These are phyloP conservation scores for Napeogenes sylphis DNA, from an alignment of 2,888 invertebrate species.

Conservation along the genomic window DNA sequence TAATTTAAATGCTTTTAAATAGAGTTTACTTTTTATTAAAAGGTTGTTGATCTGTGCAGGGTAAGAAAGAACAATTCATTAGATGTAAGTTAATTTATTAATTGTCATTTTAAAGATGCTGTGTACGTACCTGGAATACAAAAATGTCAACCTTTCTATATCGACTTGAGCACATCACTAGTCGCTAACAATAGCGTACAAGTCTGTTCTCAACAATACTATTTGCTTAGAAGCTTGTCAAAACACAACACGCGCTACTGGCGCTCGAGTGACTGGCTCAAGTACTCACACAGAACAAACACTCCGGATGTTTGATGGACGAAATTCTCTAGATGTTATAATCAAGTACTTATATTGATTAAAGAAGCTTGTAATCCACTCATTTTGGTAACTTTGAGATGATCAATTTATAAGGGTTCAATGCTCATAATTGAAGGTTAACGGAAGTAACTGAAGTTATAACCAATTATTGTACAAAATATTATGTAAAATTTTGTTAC, in stretches of 20 bases:
- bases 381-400: not conserved
- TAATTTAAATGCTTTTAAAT: too few species aligned
- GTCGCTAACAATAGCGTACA: slow-evolving; percentile 48
- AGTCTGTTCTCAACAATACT: slow-evolving; percentile 47
- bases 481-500: too few species aligned
- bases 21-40: too few species aligned
- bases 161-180: slow-evolving; percentile 33
- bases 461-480: too few species aligned
- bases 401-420: too few species aligned
- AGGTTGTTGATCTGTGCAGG: too few species aligned
- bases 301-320: slow-evolving; percentile 44
- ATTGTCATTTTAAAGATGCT: too few species aligned
- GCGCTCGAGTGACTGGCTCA: slow-evolving; percentile 51
- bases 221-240: slow-evolving; percentile 64
- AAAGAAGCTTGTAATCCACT: slow-evolving; percentile 17
- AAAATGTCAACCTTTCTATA: slow-evolving; percentile 3
- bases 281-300: slow-evolving; percentile 52
- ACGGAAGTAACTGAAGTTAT: too few species aligned
- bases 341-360: slow-evolving; percentile 20
- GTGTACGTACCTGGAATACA: not conserved
- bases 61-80: too few species aligned
- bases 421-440: too few species aligned
- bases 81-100: too few species aligned
- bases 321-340: slow-evolving; percentile 29
- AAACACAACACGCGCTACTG: slow-evolving; percentile 60